A percentile compares a stretch with the other conserved stretches of the same genome.
phyloP scores from a whole-genome alignment of 2,888 invertebrate genomes.

The Hydrotaea diabolus region DNA sequence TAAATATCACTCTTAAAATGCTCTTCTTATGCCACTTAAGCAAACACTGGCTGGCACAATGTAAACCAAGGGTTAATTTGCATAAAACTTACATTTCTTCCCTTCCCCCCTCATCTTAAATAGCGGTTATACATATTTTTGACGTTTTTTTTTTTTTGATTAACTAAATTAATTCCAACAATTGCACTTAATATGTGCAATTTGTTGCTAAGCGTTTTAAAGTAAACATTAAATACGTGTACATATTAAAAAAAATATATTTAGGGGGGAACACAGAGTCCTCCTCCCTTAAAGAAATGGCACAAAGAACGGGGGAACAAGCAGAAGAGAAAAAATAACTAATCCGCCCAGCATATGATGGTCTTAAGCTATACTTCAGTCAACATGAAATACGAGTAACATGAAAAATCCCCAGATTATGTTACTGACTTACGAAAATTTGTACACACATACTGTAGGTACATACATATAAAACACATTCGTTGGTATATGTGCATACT shows the following conservation, averaged over 20 bases:
- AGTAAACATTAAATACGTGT: conserved; percentile 1
- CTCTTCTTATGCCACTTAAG: too few relatives aligned
- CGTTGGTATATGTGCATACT: neutral
- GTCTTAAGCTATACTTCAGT: conserved; percentile 60
- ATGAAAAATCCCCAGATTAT: conserved; percentile 64
- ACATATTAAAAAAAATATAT: too few relatives aligned
- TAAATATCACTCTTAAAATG: neutral
- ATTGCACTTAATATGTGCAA: conserved; percentile 27
- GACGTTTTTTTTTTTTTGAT: neutral
- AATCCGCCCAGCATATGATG: conserved; percentile 54
- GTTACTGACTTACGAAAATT: conserved; percentile 52
- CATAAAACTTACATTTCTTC: conserved; percentile 28
- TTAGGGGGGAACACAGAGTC: neutral
- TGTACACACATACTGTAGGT: conserved; percentile 17
- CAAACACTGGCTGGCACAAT: too few relatives aligned
- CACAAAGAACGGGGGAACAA: neutral
- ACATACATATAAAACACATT: too few relatives aligned
- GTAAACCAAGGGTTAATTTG: neutral
- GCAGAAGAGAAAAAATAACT: neutral
- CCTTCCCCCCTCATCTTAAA: too few relatives aligned
- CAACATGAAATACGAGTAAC: conserved; percentile 54
- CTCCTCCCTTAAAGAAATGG: too few relatives aligned
- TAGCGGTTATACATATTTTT: neutral
- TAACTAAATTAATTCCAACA: neutral
- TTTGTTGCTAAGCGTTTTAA: conserved; percentile 25